Conservation (phyloP, 2,888 invertebrate genomes). For the Drosophila acutilabella region DNA sequence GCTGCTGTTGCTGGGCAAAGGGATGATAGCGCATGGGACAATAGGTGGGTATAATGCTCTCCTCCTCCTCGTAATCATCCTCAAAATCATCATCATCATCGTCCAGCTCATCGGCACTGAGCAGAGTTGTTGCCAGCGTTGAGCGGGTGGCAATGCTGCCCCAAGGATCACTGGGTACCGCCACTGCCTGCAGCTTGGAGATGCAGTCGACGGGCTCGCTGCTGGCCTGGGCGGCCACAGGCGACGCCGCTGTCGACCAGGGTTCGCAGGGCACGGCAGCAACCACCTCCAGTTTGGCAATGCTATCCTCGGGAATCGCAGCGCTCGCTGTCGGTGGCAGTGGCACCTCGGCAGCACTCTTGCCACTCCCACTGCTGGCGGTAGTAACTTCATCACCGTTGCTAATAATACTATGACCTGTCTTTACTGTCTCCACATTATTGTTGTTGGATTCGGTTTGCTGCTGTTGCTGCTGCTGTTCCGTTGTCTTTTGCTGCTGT, state of each 20-base stretch:
- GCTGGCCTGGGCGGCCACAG: conserved; percentile 42
- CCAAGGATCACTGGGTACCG: conserved; percentile 88
- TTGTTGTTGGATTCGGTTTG: conserved; percentile 63
- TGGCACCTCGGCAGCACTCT: conserved; percentile 71
- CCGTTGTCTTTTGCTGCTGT: conserved; percentile 30
- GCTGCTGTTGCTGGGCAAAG: conserved; percentile 70
- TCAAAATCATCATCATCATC: conserved; percentile 85
- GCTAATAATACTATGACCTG: conserved; percentile 69
- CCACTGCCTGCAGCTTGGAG: conserved; percentile 90
- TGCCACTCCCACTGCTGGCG: conserved; percentile 24
- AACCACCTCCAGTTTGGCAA: conserved; percentile 85
- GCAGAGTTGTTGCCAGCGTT: conserved; percentile 84
- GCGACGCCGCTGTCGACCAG: conserved; percentile 73
- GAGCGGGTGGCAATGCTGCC: conserved; percentile 84
- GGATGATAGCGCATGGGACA: conserved; percentile 83
- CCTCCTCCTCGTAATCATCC: conserved; percentile 85
- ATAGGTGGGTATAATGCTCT: conserved; percentile 85
- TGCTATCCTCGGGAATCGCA: conserved; percentile 83
- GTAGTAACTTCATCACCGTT: conserved; percentile 81
- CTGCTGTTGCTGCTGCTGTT: conserved; percentile 35
- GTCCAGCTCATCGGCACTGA: conserved; percentile 84
- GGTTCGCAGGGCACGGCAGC: conserved; percentile 82
- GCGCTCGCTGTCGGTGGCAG: conserved; percentile 81
- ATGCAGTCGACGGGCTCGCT: conserved; percentile 86
- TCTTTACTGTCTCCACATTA: conserved; percentile 47